These are phyloP conservation scores for Formica aserva DNA, from an alignment of 2,888 invertebrate species.

Conservation along the genomic window DNA sequence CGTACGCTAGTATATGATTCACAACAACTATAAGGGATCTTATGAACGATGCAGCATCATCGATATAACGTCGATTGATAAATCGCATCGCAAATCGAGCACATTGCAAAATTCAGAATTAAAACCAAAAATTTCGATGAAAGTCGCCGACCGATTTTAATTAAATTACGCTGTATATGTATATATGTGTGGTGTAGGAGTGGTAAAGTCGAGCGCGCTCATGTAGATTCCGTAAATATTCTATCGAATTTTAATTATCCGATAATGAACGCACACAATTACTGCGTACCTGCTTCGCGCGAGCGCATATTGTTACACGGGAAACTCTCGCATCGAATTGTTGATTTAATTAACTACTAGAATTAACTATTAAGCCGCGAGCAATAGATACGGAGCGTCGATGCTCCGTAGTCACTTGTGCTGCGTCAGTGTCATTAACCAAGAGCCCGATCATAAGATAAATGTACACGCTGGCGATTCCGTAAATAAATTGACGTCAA, in stretches of 20 bases:
- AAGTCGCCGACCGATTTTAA: neutral
- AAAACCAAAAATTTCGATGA: neutral
- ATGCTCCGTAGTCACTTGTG: slow-evolving; percentile 12
- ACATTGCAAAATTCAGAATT: neutral
- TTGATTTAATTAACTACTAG: slow-evolving; percentile 42
- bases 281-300: neutral
- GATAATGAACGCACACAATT: slow-evolving; percentile 31
- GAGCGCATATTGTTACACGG: slow-evolving; percentile 4
- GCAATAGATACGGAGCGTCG: neutral
- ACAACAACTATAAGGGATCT: neutral
- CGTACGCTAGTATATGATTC: slow-evolving; percentile 2
- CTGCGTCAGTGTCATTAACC: slow-evolving; percentile 3
- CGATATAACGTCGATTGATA: neutral
- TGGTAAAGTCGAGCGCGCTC: neutral
- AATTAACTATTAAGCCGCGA: slow-evolving; percentile 33
- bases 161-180: neutral
- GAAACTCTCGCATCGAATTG: slow-evolving; percentile 1
- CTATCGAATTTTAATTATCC: slow-evolving; percentile 55
- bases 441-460: slow-evolving; percentile 47
- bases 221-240: slow-evolving; percentile 4
- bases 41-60: neutral
- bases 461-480: slow-evolving; percentile 37
- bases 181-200: neutral
- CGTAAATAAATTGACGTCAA: slow-evolving; percentile 65
- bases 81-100: neutral